A percentile compares a stretch with the other conserved stretches of the same genome.
phyloP scores from a whole-genome alignment of 2,888 invertebrate species.

The Thera obeliscata region DNA sequence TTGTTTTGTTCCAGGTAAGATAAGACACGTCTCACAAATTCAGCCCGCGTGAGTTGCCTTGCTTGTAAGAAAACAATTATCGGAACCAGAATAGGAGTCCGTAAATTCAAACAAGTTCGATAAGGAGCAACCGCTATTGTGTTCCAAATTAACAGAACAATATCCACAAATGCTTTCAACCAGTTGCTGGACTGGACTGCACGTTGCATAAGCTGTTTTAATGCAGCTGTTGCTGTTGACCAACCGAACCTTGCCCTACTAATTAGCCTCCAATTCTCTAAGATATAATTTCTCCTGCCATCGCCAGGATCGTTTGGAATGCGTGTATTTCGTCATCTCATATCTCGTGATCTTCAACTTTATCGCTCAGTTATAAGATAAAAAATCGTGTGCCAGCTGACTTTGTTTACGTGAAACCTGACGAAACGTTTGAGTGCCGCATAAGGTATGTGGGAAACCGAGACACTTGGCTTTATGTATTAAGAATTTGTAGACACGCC shows the following conservation, averaged over 20 bases:
- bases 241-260: conserved; percentile 57
- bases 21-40: conserved; percentile 32
- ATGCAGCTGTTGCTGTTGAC: conserved; percentile 40
- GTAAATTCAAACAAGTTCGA: conserved; percentile 31
- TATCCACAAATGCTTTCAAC: conserved; percentile 32
- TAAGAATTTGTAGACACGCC: conserved; percentile 50
- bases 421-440: conserved; percentile 65
- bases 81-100: conserved; percentile 25
- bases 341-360: conserved; percentile 40
- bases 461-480: conserved; percentile 47
- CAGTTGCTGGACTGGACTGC: conserved; percentile 32
- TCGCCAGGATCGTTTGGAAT: conserved; percentile 55
- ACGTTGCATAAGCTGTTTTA: conserved; percentile 32
- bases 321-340: conserved; percentile 55
- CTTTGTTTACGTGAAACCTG: conserved; percentile 70
- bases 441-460: conserved; percentile 64
- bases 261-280: conserved; percentile 64
- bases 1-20: conserved; percentile 53
- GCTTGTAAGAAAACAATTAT: conserved; percentile 15
- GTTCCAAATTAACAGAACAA: conserved; percentile 37
- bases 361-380: conserved; percentile 44
- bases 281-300: conserved; percentile 52
- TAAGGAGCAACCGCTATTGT: conserved; percentile 38
- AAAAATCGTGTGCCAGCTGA: conserved; percentile 39
- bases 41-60: conserved; percentile 13